phyloP scores from a whole-genome alignment of 2,888 invertebrate genomes.

The Noctuana brunneofusca region DNA sequence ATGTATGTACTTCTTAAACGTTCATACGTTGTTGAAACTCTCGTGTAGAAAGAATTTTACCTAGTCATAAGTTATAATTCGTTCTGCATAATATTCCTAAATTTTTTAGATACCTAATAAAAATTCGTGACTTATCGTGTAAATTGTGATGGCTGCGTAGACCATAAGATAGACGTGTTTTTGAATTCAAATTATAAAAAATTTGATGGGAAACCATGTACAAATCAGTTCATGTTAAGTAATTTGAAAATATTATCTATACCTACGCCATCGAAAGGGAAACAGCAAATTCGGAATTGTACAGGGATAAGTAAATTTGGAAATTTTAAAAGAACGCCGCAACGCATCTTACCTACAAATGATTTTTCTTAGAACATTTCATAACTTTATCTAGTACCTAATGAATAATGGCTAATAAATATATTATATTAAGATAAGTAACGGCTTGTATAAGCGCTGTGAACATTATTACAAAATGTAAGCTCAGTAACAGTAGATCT shows the following conservation, averaged over 20 bases:
- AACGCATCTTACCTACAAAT: slow-evolving; percentile 31
- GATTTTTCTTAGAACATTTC: slow-evolving; percentile 49
- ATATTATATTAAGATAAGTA: slow-evolving; percentile 45
- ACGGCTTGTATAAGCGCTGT: slow-evolving; percentile 72
- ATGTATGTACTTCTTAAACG: slow-evolving; percentile 43
- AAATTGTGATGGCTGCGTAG: slow-evolving; percentile 61
- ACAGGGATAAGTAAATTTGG: slow-evolving; percentile 74
- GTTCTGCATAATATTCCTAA: slow-evolving; percentile 67
- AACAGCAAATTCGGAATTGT: slow-evolving; percentile 80
- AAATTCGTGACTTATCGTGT: slow-evolving; percentile 57
- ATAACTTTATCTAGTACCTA: slow-evolving; percentile 37
- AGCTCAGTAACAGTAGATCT: slow-evolving; percentile 70
- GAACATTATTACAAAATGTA: slow-evolving; percentile 60
- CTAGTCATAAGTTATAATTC: slow-evolving; percentile 81
- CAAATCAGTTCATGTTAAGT: slow-evolving; percentile 20
- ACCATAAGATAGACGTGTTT: slow-evolving; percentile 47
- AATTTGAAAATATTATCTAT: slow-evolving; percentile 39
- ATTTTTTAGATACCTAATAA: slow-evolving; percentile 59
- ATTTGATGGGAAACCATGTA: slow-evolving; percentile 22
- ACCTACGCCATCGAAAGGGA: slow-evolving; percentile 45
- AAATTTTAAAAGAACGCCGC: slow-evolving; percentile 11
- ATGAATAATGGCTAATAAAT: slow-evolving; percentile 36
- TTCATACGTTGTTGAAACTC: slow-evolving; percentile 53
- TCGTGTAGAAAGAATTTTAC: slow-evolving; percentile 74
- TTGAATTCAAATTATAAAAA: slow-evolving; percentile 41